Conservation (phyloP, 2,888 invertebrate species). For the Plagiodera versicolora region DNA sequence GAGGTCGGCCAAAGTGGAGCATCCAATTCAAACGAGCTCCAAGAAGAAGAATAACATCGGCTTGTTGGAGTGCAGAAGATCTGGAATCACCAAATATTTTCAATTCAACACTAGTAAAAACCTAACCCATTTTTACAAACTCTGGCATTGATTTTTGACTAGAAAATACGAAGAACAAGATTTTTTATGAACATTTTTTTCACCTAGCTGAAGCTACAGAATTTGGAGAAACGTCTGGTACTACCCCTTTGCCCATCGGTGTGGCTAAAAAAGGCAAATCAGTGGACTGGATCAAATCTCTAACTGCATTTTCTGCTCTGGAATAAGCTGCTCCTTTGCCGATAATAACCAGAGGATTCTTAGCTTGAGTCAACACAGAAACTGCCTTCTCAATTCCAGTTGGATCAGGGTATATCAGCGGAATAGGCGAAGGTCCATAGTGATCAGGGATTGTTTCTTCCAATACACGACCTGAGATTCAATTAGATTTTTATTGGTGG, state of each 20-base stretch:
- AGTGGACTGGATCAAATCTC: conserved; percentile 69
- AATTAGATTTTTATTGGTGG: background rate
- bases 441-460: conserved; percentile 50
- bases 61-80: conserved; percentile 80
- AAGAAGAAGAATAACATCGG: conserved; percentile 76
- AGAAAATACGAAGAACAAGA: too few relatives aligned
- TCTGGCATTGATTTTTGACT: too few relatives aligned
- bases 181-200: background rate
- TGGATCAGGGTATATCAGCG: conserved; percentile 71
- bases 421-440: conserved; percentile 64
- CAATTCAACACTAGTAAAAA: too few relatives aligned
- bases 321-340: conserved; percentile 76
- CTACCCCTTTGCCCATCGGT: conserved; percentile 91
- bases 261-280: conserved; percentile 90
- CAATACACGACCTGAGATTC: conserved; percentile 28
- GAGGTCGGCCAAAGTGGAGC: conserved; percentile 90
- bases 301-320: conserved; percentile 72
- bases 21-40: conserved; percentile 96
- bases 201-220: conserved; percentile 85
- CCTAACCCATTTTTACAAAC: too few relatives aligned
- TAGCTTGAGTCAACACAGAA: conserved; percentile 67
- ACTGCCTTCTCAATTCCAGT: conserved; percentile 65
- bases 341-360: conserved; percentile 84
- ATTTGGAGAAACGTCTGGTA: conserved; percentile 66
- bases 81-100: conserved; percentile 14